Conservation (phyloP, 2,797 vertebrate genomes). For the Betta splendens region DNA sequence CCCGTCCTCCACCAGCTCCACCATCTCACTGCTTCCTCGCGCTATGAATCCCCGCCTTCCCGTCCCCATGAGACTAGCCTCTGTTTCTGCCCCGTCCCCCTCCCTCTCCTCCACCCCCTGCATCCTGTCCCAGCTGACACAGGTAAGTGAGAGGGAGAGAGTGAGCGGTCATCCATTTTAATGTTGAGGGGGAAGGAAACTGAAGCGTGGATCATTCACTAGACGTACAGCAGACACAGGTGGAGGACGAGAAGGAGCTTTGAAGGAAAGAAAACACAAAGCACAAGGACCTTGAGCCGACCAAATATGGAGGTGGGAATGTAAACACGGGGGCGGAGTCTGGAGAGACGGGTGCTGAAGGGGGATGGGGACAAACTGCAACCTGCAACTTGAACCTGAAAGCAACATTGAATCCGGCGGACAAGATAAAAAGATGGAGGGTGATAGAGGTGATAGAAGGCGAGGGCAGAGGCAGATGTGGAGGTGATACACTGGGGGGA, state of each 20-base stretch:
- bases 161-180: conserved; percentile 53
- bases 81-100: conserved; percentile 11
- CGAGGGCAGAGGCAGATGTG: conserved; percentile 25
- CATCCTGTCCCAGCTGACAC: conserved; percentile 70
- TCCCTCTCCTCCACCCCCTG: conserved; percentile 19
- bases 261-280: conserved; percentile 46
- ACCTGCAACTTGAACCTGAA: conserved; percentile 77
- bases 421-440: conserved; percentile 14
- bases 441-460: not conserved
- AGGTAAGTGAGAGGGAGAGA: conserved; percentile 58
- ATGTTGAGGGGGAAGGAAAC: conserved; percentile 33
- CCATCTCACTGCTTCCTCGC: conserved; percentile 44
- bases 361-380: conserved; percentile 65
- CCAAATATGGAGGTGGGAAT: conserved; percentile 84
- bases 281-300: conserved; percentile 73
- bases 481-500: conserved; percentile 31
- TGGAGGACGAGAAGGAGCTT: conserved; percentile 46
- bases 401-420: conserved; percentile 12
- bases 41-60: conserved; percentile 66
- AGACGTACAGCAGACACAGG: conserved; percentile 39
- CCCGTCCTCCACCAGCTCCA: conserved; percentile 38
- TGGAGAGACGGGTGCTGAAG: conserved; percentile 32
- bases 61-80: conserved; percentile 31
- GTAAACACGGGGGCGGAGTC: conserved; percentile 86
- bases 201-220: conserved; percentile 62